These are phyloP conservation scores for Oryzias woworae DNA, from an alignment of 2,113 vertebrate species.

Conservation along the genomic window DNA sequence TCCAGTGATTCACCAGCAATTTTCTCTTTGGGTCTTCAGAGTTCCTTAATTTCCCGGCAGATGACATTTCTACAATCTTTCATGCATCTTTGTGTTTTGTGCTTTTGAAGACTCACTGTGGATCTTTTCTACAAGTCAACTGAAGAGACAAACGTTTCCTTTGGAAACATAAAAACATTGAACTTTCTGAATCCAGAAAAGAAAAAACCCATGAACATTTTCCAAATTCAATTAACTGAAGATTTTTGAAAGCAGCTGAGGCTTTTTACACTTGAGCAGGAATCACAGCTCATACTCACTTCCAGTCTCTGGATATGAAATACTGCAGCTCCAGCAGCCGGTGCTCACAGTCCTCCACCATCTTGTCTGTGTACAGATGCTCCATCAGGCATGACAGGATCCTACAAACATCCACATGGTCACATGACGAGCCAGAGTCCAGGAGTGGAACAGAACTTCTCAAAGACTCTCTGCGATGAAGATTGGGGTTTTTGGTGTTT, in stretches of 20 bases:
- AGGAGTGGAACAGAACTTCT: background rate
- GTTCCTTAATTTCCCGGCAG: too few relatives aligned
- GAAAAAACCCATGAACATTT: background rate
- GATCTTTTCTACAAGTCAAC: too few relatives aligned
- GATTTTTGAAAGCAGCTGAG: background rate
- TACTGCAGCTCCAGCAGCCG: conserved; percentile 94
- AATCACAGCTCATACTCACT: conserved; percentile 73
- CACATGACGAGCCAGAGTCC: background rate
- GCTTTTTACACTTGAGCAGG: background rate
- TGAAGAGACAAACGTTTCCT: too few relatives aligned
- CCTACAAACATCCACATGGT: conserved; percentile 67
- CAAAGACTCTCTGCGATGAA: background rate
- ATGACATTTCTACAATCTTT: too few relatives aligned
- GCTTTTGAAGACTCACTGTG: too few relatives aligned
- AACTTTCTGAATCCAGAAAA: background rate
- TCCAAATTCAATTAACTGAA: background rate
- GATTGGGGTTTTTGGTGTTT: too few relatives aligned
- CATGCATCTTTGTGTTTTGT: too few relatives aligned
- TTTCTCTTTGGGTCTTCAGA: too few relatives aligned
- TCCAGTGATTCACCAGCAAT: too few relatives aligned
- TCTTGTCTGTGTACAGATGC: conserved; percentile 96
- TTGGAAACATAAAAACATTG: too few relatives aligned
- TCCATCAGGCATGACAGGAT: conserved; percentile 98
- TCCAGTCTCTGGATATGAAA: conserved; percentile 98
- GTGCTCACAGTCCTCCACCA: conserved; percentile 95